Evolutionary conservation across 1,140 invertebrate genomes (phyloP).

Genomic region (Acromyrmex heyeri): DNA sequence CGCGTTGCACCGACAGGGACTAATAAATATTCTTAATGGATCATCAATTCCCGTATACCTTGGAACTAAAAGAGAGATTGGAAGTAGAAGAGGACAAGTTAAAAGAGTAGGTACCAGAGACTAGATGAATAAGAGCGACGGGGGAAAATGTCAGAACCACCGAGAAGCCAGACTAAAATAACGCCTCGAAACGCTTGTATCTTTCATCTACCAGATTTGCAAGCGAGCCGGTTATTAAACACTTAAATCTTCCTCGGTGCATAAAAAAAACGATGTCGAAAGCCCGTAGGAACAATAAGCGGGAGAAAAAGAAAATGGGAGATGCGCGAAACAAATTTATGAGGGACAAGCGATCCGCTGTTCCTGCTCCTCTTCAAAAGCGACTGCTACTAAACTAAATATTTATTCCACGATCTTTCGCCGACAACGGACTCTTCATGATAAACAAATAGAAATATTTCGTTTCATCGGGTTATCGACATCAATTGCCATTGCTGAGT

Average conservation of each 20-base stretch:
- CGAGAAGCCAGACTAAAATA: slow-evolving; percentile 63
- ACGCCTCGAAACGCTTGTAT: slow-evolving; percentile 65
- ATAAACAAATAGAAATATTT: slow-evolving; percentile 49
- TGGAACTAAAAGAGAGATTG: neutral
- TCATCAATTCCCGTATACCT: slow-evolving; percentile 60
- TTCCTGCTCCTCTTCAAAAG: slow-evolving; percentile 25
- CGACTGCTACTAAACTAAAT: slow-evolving; percentile 66
- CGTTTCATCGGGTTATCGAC: slow-evolving; percentile 25
- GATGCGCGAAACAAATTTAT: slow-evolving; percentile 73
- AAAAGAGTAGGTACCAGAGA: slow-evolving; percentile 43
- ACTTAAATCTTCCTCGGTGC: slow-evolving; percentile 81
- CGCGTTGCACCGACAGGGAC: slow-evolving; percentile 63
- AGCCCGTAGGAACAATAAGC: slow-evolving; percentile 54
- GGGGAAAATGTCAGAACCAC: slow-evolving; percentile 52
- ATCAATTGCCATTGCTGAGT: neutral
- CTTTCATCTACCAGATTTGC: slow-evolving; percentile 34
- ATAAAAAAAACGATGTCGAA: slow-evolving; percentile 48
- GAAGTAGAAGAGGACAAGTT: slow-evolving; percentile 14
- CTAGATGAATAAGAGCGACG: slow-evolving; percentile 39
- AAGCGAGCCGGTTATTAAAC: slow-evolving; percentile 80
- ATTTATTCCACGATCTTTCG: slow-evolving; percentile 55
- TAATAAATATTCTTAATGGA: slow-evolving; percentile 71
- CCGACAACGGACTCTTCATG: neutral
- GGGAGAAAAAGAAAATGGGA: slow-evolving; percentile 13
- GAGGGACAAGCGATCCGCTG: slow-evolving; percentile 59